A percentile compares a stretch with the other conserved stretches of the same genome.
phyloP scores from a whole-genome alignment of 1,140 invertebrate genomes.

The Chironomus tepperi region DNA sequence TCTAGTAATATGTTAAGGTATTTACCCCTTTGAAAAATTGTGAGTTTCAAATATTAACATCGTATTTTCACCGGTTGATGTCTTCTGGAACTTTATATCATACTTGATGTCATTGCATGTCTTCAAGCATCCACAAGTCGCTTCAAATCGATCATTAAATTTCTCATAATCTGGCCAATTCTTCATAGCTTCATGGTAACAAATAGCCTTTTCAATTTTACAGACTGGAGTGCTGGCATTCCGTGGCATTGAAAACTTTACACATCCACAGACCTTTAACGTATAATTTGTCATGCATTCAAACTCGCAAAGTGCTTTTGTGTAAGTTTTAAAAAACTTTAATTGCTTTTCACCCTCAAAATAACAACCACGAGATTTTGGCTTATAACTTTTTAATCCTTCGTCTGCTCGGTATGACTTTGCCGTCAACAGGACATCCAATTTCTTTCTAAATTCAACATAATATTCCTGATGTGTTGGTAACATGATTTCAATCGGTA shows the following conservation, averaged over 20 bases:
- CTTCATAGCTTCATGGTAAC: constrained; percentile 28
- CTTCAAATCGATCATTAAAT: constrained; percentile 34
- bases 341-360: constrained; percentile 51
- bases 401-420: constrained; percentile 53
- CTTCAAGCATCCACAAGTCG: constrained; percentile 45
- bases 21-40: neutral
- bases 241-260: constrained; percentile 50
- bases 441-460: constrained; percentile 41
- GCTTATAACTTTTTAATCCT: constrained; percentile 40
- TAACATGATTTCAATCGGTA: constrained; percentile 49
- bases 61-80: neutral
- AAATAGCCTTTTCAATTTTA: constrained; percentile 29
- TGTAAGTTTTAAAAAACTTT: constrained; percentile 59
- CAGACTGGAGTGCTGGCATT: constrained; percentile 36
- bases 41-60: neutral
- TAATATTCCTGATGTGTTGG: constrained; percentile 50
- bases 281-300: constrained; percentile 71
- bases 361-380: constrained; percentile 50
- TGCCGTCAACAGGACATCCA: constrained; percentile 50
- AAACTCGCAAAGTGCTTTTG: constrained; percentile 63
- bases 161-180: constrained; percentile 26
- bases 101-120: constrained; percentile 57
- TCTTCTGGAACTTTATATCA: constrained; percentile 38
- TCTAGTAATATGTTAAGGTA: too few species aligned
- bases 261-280: constrained; percentile 40